phyloP scores from a whole-genome alignment of 2,797 vertebrate genomes.

The Myripristis jacobus region DNA sequence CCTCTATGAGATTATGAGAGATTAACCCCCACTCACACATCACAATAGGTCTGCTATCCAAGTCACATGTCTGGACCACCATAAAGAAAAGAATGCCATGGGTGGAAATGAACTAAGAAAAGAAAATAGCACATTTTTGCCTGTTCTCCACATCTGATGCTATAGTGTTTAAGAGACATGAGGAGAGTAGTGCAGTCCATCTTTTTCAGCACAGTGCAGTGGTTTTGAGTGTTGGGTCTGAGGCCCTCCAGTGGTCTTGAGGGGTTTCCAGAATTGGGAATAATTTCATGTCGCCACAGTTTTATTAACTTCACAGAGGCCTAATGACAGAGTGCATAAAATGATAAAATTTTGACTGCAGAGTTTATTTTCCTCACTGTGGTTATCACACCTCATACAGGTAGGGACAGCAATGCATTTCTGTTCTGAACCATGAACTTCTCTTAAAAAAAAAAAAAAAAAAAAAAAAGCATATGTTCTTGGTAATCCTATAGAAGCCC shows the following conservation, averaged over 20 bases:
- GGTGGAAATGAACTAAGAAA: neutral
- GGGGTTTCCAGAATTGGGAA: too few relatives aligned
- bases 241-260: too few relatives aligned
- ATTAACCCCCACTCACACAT: slow-evolving; percentile 44
- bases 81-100: slow-evolving; percentile 34
- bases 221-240: too few relatives aligned
- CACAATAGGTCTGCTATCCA: slow-evolving; percentile 38
- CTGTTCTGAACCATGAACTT: neutral
- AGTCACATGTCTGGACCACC: slow-evolving; percentile 51
- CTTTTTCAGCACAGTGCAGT: neutral
- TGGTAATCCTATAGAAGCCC: too few relatives aligned
- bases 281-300: too few relatives aligned
- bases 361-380: too few relatives aligned
- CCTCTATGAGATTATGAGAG: slow-evolving; percentile 48
- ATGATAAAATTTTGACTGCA: neutral
- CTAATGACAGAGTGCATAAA: slow-evolving; percentile 4
- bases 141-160: slow-evolving; percentile 6
- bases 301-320: neutral
- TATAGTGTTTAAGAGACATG: slow-evolving; percentile 14
- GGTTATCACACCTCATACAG: too few relatives aligned
- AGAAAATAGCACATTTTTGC: neutral
- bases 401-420: neutral
- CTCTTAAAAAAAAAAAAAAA: too few relatives aligned
- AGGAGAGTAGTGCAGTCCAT: neutral
- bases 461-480: too few relatives aligned